Evolutionary conservation across 2,113 vertebrate species (phyloP).

Genomic region (Ancistrus triradiatus): DNA sequence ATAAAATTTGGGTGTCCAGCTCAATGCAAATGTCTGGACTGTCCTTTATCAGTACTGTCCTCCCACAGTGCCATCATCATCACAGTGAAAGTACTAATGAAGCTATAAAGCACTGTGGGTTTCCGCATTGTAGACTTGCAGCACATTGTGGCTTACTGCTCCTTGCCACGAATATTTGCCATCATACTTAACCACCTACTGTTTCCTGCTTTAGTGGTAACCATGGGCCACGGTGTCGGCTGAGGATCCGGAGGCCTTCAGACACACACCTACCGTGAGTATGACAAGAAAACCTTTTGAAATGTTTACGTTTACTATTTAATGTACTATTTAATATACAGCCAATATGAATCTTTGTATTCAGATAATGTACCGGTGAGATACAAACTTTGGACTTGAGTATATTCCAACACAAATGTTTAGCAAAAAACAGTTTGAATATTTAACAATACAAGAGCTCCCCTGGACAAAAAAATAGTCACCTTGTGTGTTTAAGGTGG

Average conservation of each 20-base stretch:
- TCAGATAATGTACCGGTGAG: too few relatives aligned
- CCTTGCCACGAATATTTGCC: background rate
- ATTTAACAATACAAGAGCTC: too few relatives aligned
- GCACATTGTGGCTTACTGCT: background rate
- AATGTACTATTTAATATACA: too few relatives aligned
- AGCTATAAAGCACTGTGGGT: background rate
- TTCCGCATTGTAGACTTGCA: background rate
- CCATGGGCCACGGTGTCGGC: constrained; percentile 70
- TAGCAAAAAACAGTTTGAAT: too few relatives aligned
- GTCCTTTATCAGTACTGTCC: too few relatives aligned
- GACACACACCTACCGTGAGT: constrained; percentile 59
- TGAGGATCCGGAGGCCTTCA: constrained; percentile 55
- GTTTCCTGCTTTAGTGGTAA: constrained; percentile 56
- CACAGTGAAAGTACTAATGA: background rate
- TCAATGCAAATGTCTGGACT: background rate
- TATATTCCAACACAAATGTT: too few relatives aligned
- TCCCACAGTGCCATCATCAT: too few relatives aligned
- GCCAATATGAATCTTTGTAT: too few relatives aligned
- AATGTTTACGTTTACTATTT: background rate
- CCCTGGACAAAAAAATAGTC: too few relatives aligned
- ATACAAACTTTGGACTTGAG: too few relatives aligned
- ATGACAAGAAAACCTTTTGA: background rate
- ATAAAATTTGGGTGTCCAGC: background rate
- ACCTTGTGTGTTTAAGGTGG: too few relatives aligned
- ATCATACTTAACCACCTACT: constrained; percentile 19